Conservation (phyloP, 2,113 vertebrate species). For the Brachyhypopomus gauderio region DNA sequence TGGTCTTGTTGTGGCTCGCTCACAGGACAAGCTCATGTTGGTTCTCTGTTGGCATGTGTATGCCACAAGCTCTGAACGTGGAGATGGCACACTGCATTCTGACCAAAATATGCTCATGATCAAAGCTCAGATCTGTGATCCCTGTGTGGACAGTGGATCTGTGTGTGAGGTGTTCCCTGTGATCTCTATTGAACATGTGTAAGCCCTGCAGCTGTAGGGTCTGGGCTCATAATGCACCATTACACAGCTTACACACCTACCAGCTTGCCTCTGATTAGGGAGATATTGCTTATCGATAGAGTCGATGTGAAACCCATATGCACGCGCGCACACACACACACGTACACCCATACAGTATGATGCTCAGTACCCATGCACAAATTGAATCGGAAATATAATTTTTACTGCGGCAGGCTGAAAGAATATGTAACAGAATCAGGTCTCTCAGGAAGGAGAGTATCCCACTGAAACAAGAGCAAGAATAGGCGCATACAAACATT, state of each 20-base stretch:
- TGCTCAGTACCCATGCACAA: slow-evolving; percentile 16
- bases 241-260: neutral
- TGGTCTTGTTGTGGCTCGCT: neutral
- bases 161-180: neutral
- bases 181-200: neutral
- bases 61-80: neutral
- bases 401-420: slow-evolving; percentile 16
- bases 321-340: slow-evolving; percentile 22
- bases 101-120: neutral
- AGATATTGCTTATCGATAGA: slow-evolving; percentile 2
- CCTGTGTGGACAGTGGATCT: neutral
- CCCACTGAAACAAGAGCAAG: neutral
- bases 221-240: slow-evolving; percentile 11
- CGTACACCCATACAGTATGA: neutral
- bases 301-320: neutral
- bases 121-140: neutral
- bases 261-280: neutral
- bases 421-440: slow-evolving; percentile 12
- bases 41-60: neutral
- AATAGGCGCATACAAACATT: slow-evolving; percentile 2
- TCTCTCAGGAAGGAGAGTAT: neutral
- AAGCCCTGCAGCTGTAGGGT: neutral
- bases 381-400: slow-evolving; percentile 9
- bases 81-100: neutral
- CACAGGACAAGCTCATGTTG: no score